A percentile compares a stretch with the other conserved stretches of the same genome.
Conservation (phyloP, 2,113 vertebrate species). For the Thamnaconus septentrionalis region DNA sequence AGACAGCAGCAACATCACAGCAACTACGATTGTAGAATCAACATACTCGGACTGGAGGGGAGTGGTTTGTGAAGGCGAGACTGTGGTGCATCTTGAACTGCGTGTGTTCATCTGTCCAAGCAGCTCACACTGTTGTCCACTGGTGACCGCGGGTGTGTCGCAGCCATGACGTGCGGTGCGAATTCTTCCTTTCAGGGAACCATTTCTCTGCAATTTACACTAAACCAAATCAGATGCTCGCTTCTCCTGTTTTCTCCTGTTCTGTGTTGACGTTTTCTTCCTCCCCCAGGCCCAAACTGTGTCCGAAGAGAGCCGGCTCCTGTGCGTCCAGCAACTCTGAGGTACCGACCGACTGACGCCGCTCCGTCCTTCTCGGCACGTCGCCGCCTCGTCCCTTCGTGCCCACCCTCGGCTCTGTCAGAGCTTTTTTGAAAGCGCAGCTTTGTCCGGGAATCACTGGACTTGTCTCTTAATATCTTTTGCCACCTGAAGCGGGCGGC, state of each 20-base stretch:
- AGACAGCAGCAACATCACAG: too few relatives aligned
- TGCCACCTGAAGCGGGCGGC: neutral
- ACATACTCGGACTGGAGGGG: too few relatives aligned
- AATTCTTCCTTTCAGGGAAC: too few relatives aligned
- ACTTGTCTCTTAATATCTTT: constrained; percentile 41
- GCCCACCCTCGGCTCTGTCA: neutral
- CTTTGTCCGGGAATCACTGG: constrained; percentile 36
- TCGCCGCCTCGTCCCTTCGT: neutral
- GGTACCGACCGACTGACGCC: constrained; percentile 59
- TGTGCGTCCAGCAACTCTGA: constrained; percentile 72
- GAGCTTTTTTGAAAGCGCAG: constrained; percentile 45
- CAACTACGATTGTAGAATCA: too few relatives aligned
- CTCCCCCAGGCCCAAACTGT: constrained; percentile 78
- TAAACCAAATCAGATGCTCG: too few relatives aligned
- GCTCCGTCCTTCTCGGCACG: neutral
- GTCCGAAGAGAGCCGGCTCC: constrained; percentile 71
- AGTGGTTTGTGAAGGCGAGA: constrained; percentile 17
- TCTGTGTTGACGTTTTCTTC: constrained; percentile 48
- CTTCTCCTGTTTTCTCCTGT: neutral
- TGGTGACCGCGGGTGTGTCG: too few relatives aligned
- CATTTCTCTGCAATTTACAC: too few relatives aligned
- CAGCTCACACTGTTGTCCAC: too few relatives aligned
- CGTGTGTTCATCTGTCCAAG: too few relatives aligned
- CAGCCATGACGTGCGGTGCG: too few relatives aligned
- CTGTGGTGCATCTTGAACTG: constrained; percentile 7